Conservation (phyloP, 1,140 invertebrate genomes). For the Zaprionus ornatus region DNA sequence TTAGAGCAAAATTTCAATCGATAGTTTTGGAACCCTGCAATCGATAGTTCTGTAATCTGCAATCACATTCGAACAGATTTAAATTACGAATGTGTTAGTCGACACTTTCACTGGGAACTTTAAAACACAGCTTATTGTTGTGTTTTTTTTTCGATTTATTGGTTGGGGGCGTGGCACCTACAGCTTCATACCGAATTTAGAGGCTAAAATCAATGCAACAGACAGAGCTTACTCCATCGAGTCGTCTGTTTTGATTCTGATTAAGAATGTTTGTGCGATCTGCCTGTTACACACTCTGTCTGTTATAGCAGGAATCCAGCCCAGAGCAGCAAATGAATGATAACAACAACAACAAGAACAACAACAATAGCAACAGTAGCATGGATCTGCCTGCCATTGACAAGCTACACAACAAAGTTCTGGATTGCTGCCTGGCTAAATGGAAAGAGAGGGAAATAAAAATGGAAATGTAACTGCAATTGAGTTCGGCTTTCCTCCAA, state of each 20-base stretch:
- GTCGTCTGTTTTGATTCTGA: neutral
- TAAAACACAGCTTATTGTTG: too few species aligned
- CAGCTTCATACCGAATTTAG: neutral
- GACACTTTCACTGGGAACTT: too few species aligned
- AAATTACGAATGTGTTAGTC: too few species aligned
- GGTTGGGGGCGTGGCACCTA: neutral
- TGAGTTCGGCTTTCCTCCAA: slow-evolving; percentile 61
- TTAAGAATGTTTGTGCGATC: neutral
- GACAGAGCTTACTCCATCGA: neutral
- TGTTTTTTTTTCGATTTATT: neutral
- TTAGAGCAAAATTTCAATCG: too few species aligned
- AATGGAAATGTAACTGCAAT: slow-evolving; percentile 79
- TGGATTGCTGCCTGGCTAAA: slow-evolving; percentile 1
- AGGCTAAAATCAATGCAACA: neutral
- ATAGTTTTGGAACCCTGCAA: too few species aligned
- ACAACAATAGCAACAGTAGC: slow-evolving; percentile 2
- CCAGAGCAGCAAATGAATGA: slow-evolving; percentile 63
- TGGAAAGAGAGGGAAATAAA: slow-evolving; percentile 15
- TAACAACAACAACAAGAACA: slow-evolving; percentile 48
- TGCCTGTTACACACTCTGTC: neutral
- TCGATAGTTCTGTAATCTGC: too few species aligned
- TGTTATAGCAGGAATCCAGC: slow-evolving; percentile 7
- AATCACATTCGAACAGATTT: too few species aligned
- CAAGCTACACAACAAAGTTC: slow-evolving; percentile 65
- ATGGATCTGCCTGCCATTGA: slow-evolving; percentile 56